Evolutionary conservation across 2,888 invertebrate genomes (phyloP), one percentile per base, ranked within the genome.

Genomic region (Pammene fasciana): DNA sequence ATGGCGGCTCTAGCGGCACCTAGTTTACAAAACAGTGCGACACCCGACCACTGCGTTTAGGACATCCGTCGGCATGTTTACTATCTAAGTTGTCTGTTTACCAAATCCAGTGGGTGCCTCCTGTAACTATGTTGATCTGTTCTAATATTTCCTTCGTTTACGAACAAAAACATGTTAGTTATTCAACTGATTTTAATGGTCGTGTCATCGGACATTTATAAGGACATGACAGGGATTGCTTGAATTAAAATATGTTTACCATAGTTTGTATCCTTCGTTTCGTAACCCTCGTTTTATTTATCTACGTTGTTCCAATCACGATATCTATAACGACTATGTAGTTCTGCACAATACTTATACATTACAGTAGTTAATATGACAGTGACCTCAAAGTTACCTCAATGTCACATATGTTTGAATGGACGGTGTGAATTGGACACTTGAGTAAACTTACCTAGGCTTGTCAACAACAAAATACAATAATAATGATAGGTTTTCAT

Each of bases 21-120:
- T 50, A 50, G 50, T 67, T 67, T 59, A 60, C 59, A 59, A 56
- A 67, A 67, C 59, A 67, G n/a, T 11, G 26, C 0, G 11, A 26
- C 38, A 38, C 46, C 2, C 38, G 13, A 14, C 18, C 14, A 43
- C 13, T 5, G 50, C 50, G 41, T 11, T 65, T 55, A 46, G 52
- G 36, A 45, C 52, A 52, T 50, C 43, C 46, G 41, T n/a, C 57
- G 46, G 18, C 52, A 7, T 66, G 66, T 67, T 67, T 59, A 52
- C 59, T 59, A 59, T 67, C 52, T 48, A 43, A 43, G 57, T 34
- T 36, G 48, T 41, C 26, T 67, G 59, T 67, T 59, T 65, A 18
- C 26, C 46, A 41, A 59, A 50, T 50, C 34, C 34, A 16, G 13
- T 34, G 34, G n/a, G 34, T 16, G 16, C 34, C 38, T 48, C 36